Evolutionary conservation across 2,113 vertebrate species (phyloP).

Genomic region (Felis chaus): DNA sequence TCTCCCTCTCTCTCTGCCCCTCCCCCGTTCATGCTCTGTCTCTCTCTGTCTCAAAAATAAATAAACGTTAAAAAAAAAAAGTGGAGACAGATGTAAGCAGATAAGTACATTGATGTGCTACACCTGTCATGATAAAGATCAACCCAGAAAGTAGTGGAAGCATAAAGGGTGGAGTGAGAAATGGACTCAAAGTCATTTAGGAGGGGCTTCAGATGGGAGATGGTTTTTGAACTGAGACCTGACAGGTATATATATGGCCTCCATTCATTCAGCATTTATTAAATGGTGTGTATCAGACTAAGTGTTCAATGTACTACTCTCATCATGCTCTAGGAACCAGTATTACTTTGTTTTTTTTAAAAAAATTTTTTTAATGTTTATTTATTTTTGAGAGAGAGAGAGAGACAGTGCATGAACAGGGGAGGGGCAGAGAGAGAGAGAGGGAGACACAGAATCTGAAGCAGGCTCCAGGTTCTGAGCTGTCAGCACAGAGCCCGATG

Average conservation of each 20-base stretch:
- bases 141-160: not conserved
- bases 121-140: not conserved
- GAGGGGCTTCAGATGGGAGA: not conserved
- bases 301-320: not conserved
- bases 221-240: not conserved
- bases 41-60: no score
- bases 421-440: no score
- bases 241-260: not conserved
- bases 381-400: no score
- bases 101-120: not conserved
- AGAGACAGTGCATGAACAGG: no score
- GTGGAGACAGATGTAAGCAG: not conserved
- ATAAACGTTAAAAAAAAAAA: not conserved
- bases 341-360: not conserved
- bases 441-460: no score
- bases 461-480: no score
- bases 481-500: no score
- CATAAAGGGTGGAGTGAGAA: not conserved
- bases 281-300: not conserved
- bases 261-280: not conserved
- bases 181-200: not conserved
- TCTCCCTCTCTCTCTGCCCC: no score
- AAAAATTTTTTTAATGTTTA: no score
- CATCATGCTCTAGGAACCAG: not conserved
- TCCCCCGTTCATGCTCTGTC: no score